Percentiles rank a stretch among this genome's conserved stretches.
Conservation (phyloP, 2,797 vertebrate species). For the Pyrocephalus nanus region DNA sequence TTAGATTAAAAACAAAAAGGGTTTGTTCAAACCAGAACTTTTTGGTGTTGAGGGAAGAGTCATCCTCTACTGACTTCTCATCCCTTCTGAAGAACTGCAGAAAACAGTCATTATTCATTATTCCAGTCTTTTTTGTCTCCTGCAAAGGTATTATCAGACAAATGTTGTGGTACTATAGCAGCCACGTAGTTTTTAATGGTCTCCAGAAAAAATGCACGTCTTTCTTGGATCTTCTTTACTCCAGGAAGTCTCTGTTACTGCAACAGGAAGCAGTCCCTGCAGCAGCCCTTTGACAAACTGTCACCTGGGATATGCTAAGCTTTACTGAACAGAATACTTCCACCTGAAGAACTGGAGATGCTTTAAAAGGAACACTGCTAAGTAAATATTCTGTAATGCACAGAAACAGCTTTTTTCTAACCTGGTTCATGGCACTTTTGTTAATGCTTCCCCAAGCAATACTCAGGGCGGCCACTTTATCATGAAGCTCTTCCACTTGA, state of each 20-base stretch:
- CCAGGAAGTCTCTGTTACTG: neutral
- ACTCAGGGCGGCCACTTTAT: neutral
- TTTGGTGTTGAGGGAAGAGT: neutral
- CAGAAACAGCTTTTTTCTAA: slow-evolving; percentile 5
- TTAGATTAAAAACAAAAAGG: neutral
- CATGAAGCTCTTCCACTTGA: neutral
- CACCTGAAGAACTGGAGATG: neutral
- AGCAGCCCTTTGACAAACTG: neutral
- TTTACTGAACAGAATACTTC: neutral
- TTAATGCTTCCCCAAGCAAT: neutral
- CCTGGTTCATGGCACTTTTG: neutral
- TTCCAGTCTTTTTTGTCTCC: neutral
- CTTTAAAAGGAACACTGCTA: neutral
- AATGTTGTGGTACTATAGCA: neutral
- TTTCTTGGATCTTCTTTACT: neutral
- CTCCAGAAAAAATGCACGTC: neutral
- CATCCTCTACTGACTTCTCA: neutral
- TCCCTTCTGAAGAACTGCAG: neutral
- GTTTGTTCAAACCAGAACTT: neutral
- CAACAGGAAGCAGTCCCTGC: neutral
- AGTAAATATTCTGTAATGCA: neutral
- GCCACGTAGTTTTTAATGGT: neutral
- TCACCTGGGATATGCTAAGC: neutral
- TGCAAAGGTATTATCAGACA: neutral
- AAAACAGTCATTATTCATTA: neutral